Evolutionary conservation across 2,797 vertebrate species (phyloP).

Genomic region (Enteromius trimaculatus): DNA sequence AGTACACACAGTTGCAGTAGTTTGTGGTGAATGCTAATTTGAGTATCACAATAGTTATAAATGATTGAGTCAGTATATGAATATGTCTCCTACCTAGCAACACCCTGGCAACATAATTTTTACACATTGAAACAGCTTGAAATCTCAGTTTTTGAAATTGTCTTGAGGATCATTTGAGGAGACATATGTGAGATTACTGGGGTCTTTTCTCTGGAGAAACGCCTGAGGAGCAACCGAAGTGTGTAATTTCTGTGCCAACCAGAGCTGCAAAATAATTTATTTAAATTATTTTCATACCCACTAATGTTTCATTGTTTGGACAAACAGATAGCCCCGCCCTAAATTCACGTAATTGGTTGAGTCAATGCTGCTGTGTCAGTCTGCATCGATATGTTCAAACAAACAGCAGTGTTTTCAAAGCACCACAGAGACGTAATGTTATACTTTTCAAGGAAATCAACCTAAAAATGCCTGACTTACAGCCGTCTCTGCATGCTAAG

Average conservation of each 20-base stretch:
- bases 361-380: neutral
- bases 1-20: neutral
- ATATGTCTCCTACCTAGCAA: neutral
- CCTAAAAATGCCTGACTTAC: neutral
- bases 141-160: conserved; percentile 7
- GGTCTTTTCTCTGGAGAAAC: conserved; percentile 7
- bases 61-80: too few species aligned
- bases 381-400: neutral
- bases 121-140: neutral
- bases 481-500: neutral
- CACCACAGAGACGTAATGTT: neutral
- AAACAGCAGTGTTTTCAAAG: conserved; percentile 21
- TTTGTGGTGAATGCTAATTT: neutral
- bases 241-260: neutral
- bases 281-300: neutral
- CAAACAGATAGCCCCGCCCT: conserved; percentile 4
- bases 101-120: neutral
- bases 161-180: neutral
- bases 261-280: neutral
- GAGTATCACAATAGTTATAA: neutral
- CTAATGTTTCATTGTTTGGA: neutral
- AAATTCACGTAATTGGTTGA: neutral
- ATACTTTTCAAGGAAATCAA: neutral
- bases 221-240: neutral
- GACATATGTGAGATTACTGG: conserved; percentile 22